These are phyloP conservation scores for Drosophila nigrodunni DNA, from an alignment of 1,140 invertebrate genomes.

Conservation along the genomic window DNA sequence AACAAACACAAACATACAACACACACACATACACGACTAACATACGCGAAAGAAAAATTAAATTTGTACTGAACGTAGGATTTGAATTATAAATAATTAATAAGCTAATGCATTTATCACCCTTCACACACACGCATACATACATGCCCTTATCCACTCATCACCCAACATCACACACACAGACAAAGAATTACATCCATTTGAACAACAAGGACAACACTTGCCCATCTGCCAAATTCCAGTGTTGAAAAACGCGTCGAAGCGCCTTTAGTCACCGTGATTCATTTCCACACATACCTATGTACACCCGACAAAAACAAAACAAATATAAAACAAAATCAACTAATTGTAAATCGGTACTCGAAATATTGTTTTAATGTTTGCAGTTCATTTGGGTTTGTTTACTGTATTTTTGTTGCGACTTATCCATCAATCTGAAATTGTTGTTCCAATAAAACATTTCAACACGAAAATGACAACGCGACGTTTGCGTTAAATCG, in stretches of 20 bases:
- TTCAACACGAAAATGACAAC: neutral
- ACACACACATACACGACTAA: slow-evolving; percentile 20
- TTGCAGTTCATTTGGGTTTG: no score
- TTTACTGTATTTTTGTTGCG: neutral
- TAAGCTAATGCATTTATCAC: slow-evolving; percentile 69
- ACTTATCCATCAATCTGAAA: slow-evolving; percentile 2
- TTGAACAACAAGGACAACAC: neutral
- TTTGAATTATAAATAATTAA: slow-evolving; percentile 62
- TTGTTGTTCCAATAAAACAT: neutral
- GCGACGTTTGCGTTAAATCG: neutral
- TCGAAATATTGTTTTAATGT: slow-evolving; percentile 4
- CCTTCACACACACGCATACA: slow-evolving; percentile 17
- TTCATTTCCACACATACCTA: neutral
- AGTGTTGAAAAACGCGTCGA: slow-evolving; percentile 1
- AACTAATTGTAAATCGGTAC: slow-evolving; percentile 36
- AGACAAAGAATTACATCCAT: neutral
- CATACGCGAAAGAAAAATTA: slow-evolving; percentile 16
- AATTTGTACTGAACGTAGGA: slow-evolving; percentile 75
- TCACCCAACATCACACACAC: neutral
- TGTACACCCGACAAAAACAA: slow-evolving; percentile 12
- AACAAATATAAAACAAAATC: slow-evolving; percentile 29
- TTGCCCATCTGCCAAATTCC: slow-evolving; percentile 15
- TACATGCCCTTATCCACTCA: neutral
- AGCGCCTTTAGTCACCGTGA: slow-evolving; percentile 9
- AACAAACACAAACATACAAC: slow-evolving; percentile 27